Evolutionary conservation across 2,888 invertebrate species (phyloP).

Genomic region (Stenotaenia linearis): DNA sequence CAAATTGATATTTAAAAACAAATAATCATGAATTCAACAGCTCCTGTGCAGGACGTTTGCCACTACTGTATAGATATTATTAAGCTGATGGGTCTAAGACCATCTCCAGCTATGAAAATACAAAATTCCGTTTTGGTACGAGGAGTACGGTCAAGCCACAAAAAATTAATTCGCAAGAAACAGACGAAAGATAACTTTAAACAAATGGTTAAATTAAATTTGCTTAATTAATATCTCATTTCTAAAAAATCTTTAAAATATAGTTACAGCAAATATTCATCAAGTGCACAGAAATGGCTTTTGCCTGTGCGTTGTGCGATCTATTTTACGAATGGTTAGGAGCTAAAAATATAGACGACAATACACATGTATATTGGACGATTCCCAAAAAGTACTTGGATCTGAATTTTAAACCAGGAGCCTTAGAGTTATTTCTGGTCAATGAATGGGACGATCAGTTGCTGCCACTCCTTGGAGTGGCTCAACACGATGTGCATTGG

Average conservation of each 20-base stretch:
- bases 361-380: background rate
- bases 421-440: background rate
- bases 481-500: background rate
- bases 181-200: background rate
- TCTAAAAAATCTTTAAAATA: background rate
- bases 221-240: background rate
- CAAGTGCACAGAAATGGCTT: background rate
- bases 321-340: background rate
- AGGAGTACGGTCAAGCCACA: background rate
- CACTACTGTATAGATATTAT: background rate
- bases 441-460: background rate
- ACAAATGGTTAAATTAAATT: background rate
- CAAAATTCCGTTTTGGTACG: background rate
- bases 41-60: background rate
- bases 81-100: background rate
- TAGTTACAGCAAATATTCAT: background rate
- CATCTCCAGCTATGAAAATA: background rate
- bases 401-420: background rate
- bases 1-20: background rate
- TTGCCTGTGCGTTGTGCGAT: background rate
- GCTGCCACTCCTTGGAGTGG: background rate
- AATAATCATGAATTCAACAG: background rate
- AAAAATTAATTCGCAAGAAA: background rate
- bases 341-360: background rate
- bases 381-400: background rate